phyloP scores from a whole-genome alignment of 2,797 vertebrate species.

The Xenops minutus region DNA sequence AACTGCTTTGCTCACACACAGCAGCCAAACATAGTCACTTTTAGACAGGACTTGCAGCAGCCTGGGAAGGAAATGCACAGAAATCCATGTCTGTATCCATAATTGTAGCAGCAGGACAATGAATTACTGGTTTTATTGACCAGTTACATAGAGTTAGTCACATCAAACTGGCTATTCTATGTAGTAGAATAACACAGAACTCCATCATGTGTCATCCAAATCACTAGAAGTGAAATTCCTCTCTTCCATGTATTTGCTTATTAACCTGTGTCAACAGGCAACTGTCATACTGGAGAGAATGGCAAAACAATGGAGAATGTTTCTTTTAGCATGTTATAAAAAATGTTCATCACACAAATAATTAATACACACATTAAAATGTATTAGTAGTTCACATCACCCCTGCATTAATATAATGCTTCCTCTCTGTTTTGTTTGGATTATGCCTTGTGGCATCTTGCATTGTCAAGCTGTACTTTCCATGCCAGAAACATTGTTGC shows the following conservation, averaged over 20 bases:
- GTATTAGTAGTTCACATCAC: neutral
- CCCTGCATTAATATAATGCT: neutral
- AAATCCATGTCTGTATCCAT: neutral
- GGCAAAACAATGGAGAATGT: neutral
- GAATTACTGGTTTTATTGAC: neutral
- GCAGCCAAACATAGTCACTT: neutral
- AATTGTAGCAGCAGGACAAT: neutral
- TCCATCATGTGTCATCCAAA: neutral
- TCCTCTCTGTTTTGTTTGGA: neutral
- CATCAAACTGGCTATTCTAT: neutral
- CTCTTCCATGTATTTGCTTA: neutral
- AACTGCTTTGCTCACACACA: neutral
- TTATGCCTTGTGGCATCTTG: constrained; percentile 23
- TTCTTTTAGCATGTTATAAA: neutral
- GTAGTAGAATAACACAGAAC: neutral
- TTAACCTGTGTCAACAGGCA: neutral
- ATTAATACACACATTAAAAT: neutral
- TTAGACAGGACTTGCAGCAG: neutral
- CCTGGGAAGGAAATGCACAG: neutral
- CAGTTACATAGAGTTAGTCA: neutral
- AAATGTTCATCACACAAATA: neutral
- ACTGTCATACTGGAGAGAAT: neutral
- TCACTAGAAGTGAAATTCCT: neutral
- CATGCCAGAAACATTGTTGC: neutral
- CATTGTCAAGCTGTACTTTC: neutral